These are phyloP conservation scores for Strigamia maritima DNA, from an alignment of 2,888 invertebrate genomes.

Conservation along the genomic window DNA sequence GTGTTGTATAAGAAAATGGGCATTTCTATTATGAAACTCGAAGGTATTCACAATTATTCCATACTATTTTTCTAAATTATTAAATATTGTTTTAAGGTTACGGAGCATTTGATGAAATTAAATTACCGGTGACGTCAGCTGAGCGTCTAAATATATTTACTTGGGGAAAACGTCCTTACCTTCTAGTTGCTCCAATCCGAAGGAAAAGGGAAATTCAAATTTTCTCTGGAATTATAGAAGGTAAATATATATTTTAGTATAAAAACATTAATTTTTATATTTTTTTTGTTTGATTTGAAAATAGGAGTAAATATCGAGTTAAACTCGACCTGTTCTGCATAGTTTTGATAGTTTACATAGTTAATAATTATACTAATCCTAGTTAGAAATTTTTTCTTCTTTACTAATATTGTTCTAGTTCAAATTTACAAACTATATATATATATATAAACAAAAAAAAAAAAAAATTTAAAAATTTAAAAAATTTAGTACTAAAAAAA, in stretches of 20 bases:
- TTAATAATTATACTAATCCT: not conserved
- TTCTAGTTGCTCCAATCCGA: not conserved
- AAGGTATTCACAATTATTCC: too few relatives aligned
- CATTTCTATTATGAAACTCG: not conserved
- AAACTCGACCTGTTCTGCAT: not conserved
- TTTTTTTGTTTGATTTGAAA: too few relatives aligned
- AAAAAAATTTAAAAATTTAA: not conserved
- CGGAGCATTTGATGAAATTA: not conserved
- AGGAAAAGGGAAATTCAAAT: not conserved
- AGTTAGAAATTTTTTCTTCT: not conserved
- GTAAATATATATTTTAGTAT: not conserved
- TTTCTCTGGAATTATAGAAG: slow-evolving; percentile 15
- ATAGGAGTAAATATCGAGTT: not conserved
- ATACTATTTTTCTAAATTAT: too few relatives aligned
- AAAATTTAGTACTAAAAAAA: too few relatives aligned
- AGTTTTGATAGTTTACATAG: not conserved
- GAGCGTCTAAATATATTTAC: not conserved
- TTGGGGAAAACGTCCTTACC: not conserved
- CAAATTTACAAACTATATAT: not conserved
- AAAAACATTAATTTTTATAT: too few relatives aligned
- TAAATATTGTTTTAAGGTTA: not conserved
- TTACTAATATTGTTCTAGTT: not conserved
- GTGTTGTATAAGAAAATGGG: slow-evolving; percentile 25
- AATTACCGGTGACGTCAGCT: not conserved
- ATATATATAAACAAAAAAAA: not conserved